These are phyloP conservation scores for Hylomyscus alleni DNA, from an alignment of 2,797 vertebrate species.

Conservation along the genomic window DNA sequence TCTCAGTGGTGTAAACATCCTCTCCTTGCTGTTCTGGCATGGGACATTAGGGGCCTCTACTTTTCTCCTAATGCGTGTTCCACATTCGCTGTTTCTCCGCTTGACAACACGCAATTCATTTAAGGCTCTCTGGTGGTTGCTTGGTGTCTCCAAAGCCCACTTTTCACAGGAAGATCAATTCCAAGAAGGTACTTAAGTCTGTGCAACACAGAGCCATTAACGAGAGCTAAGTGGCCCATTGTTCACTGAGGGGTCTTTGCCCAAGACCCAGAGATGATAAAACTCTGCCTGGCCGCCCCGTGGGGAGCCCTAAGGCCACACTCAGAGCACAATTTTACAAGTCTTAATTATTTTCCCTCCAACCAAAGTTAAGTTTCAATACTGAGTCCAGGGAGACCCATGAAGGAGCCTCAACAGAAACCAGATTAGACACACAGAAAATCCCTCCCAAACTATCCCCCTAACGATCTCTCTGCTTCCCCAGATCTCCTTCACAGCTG, in stretches of 20 bases:
- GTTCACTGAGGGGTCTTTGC: slow-evolving; percentile 41
- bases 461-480: neutral
- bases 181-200: slow-evolving; percentile 64
- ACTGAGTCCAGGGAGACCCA: slow-evolving; percentile 6
- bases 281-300: slow-evolving; percentile 44
- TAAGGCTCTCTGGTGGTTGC: slow-evolving; percentile 79
- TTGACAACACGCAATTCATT: slow-evolving; percentile 84
- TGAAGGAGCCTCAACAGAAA: neutral
- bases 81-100: slow-evolving; percentile 81
- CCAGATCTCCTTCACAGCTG: neutral
- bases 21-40: fast-evolving
- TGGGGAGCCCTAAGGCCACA: neutral
- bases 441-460: neutral
- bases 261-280: slow-evolving; percentile 75
- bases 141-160: slow-evolving; percentile 83
- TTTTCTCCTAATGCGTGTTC: slow-evolving; percentile 72
- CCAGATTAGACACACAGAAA: neutral
- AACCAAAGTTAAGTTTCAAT: slow-evolving; percentile 69
- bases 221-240: slow-evolving; percentile 82
- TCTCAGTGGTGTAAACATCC: fast-evolving
- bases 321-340: slow-evolving; percentile 50
- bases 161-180: slow-evolving; percentile 82
- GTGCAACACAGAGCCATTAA: slow-evolving; percentile 84
- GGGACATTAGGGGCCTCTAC: neutral
- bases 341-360: slow-evolving; percentile 75